Evolutionary conservation across 2,888 invertebrate genomes (phyloP), one percentile per base, ranked within the genome.

Genomic region (Cactoblastis cactorum): DNA sequence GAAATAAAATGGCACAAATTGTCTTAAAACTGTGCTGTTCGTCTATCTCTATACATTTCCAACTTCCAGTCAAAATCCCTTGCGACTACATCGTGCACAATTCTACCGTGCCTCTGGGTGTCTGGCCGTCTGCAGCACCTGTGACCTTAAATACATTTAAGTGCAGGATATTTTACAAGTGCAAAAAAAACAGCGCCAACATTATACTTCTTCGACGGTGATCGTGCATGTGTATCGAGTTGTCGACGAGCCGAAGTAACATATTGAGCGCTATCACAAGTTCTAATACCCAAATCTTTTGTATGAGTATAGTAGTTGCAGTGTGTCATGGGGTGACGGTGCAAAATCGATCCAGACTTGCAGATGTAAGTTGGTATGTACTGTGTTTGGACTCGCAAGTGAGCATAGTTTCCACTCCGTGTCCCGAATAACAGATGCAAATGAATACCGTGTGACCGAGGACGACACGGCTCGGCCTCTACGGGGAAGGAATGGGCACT

Each of bases 341-440:
- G 92, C 92, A 92, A 92, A 92, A 92, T 92, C 91, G 91, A 89
- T 86, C 84, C 77, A 77, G 76, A 80, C 77, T 83, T 83, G 83
- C 80, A 80, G 72, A 73, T 82, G 79, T 80, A 62, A 68, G 62
- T 69, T 62, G 61, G 62, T 68, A 71, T 68, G 72, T 76, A 69
- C 69, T 72, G 74, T 80, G 66, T 74, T 67, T 71, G 74, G 77
- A 75, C 69, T 72, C 73, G 78, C 75, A 75, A 77, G 78, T 80
- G 77, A 74, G 70, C 77, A 75, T 74, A 75, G 75, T 74, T 74
- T 77, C 72, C 77, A 75, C 75, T 74, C 74, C 65, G 70, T 72
- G 79, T 77, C 74, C 73, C 69, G 71, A 63, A 62, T 65, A 63
- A 61, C 71, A 69, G 70, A 62, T 70, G 70, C 61, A 53, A 63